Evolutionary conservation across 2,113 vertebrate genomes (phyloP).

Genomic region (Hippocampus abdominalis): DNA sequence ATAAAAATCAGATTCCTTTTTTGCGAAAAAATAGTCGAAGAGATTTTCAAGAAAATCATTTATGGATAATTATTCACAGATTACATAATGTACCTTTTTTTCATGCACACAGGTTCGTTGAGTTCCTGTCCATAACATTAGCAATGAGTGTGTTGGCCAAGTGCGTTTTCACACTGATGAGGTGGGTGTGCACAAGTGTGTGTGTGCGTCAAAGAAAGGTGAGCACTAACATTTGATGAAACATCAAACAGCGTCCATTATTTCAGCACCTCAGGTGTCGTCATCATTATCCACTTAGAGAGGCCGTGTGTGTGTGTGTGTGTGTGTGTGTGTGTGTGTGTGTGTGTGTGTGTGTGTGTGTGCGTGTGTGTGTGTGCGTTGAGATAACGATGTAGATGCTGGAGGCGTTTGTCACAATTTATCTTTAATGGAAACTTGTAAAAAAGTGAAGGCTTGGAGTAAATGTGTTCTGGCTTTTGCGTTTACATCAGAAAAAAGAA

Average conservation of each 20-base stretch:
- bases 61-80: no score
- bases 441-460: neutral
- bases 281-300: slow-evolving; percentile 43
- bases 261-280: slow-evolving; percentile 44
- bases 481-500: neutral
- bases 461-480: neutral
- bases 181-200: neutral
- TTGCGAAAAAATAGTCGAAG: no score
- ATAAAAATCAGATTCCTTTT: no score
- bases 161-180: neutral
- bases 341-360: neutral
- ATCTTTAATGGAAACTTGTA: neutral
- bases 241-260: slow-evolving; percentile 57
- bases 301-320: neutral
- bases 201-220: slow-evolving; percentile 4
- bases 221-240: slow-evolving; percentile 21
- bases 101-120: no score
- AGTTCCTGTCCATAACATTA: neutral
- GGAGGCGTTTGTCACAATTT: neutral
- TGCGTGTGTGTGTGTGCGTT: neutral
- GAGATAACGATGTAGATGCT: slow-evolving; percentile 10
- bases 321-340: neutral
- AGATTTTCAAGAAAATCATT: no score
- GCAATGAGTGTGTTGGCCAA: neutral
- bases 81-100: no score